Base-by-base conservation (phyloP, 2,113 vertebrate genomes). In the Eulacestoma nigropectus region DNA sequence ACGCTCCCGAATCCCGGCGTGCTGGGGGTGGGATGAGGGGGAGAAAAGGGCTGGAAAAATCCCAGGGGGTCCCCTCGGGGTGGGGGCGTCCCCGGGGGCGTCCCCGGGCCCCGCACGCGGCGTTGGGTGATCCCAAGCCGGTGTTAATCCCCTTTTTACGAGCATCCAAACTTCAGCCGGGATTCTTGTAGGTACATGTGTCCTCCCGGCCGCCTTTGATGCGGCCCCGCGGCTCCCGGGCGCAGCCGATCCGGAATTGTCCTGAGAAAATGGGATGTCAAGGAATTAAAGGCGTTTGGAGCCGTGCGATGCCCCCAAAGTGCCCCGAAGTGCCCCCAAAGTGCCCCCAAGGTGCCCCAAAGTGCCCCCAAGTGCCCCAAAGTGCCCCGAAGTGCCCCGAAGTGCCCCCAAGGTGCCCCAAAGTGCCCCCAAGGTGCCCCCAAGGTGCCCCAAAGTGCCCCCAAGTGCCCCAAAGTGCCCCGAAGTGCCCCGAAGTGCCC, bases 121-220 rank as follows among this genome's bases (percentile, higher is more conserved):
- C 84, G 62, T 93, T 63, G 95, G 94, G 82, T 87, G 96, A 96
- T 96, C 86, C 97, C 97, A 96, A 80, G 95, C 96, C 97, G 95
- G 95, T 60, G 97, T 96, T 98, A 97, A 95, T 97, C 97, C 96
- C 55, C 35, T 97, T 98, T 98, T 98, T 98, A 98, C 97, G 96
- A 98, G 98, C 98, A 97, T 98, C 98, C 97, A 97, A 96, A 97
- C 97, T 62, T 1, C 17, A 7, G 96, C 95, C 97, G 96, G 76
- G 46, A 94, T 94, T 97, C 98, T 90, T 98, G 98, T 94, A 96
- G 97, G 96, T 94, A 97, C 97, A 96, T 96, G 98, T 96, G 98
- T 74, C 94, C 39, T 26, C 39, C 62, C 4, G 39, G 62, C 13
- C 89, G 96, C 96, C 98, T 98, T 98, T 98, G 97, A 98, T 97